Conservation (phyloP, 2,888 invertebrate species). For the Zele albiditarsus region DNA sequence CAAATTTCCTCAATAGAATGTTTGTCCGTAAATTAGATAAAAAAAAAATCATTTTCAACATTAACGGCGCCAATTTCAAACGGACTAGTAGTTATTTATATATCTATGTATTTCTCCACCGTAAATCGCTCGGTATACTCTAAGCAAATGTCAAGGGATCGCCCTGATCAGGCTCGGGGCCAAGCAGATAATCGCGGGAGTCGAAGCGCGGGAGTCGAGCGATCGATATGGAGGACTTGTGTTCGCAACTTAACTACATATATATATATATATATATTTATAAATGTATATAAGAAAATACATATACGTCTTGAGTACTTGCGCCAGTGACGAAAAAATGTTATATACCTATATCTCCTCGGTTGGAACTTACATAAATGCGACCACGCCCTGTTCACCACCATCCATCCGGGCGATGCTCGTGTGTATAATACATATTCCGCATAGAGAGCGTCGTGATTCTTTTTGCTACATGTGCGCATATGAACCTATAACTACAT, state of each 20-base stretch:
- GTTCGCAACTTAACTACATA: conserved; percentile 18
- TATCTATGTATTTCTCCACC: neutral
- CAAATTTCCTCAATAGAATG: no score
- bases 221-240: conserved; percentile 44
- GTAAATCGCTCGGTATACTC: conserved; percentile 26
- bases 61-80: no score
- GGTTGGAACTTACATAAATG: conserved; percentile 69
- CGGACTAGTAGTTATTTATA: neutral
- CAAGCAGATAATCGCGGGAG: conserved; percentile 52
- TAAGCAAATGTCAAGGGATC: conserved; percentile 59
- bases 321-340: conserved; percentile 67
- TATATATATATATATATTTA: conserved; percentile 15
- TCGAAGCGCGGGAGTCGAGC: conserved; percentile 63
- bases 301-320: conserved; percentile 12
- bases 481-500: neutral
- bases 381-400: conserved; percentile 68
- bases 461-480: neutral
- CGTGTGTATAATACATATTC: conserved; percentile 32
- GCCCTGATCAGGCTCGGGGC: conserved; percentile 54
- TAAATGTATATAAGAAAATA: neutral
- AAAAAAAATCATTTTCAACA: no score
- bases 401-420: conserved; percentile 51
- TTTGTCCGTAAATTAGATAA: no score
- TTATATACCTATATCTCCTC: conserved; percentile 13
- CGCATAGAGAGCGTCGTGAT: conserved; percentile 10